Evolutionary conservation across 2,113 vertebrate species (phyloP).

Genomic region (Apus apus): DNA sequence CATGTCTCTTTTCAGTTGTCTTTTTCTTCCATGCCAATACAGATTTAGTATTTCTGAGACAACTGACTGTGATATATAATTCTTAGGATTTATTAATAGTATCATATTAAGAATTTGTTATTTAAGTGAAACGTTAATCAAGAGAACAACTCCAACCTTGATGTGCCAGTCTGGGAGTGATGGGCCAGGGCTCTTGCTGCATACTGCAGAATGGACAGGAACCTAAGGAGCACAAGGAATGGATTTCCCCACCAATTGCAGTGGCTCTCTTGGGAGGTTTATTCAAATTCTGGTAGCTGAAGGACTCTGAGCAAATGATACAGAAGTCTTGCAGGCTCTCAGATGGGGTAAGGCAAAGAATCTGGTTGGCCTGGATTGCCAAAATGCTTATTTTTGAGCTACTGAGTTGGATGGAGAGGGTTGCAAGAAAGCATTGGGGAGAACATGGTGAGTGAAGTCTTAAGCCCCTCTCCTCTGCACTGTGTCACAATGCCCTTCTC

Average conservation of each 20-base stretch:
- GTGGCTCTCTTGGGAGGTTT: not conserved
- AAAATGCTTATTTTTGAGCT: not conserved
- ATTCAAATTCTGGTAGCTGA: not conserved
- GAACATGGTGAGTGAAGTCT: not conserved
- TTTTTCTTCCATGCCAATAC: not conserved
- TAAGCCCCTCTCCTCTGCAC: not conserved
- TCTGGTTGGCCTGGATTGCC: not conserved
- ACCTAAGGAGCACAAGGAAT: accelerated
- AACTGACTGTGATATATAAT: accelerated
- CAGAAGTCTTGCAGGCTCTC: not conserved
- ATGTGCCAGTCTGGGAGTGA: not conserved
- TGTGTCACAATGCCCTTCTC: not conserved
- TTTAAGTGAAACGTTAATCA: not conserved
- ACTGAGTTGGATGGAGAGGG: not conserved
- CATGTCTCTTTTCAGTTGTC: not conserved
- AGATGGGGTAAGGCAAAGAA: not conserved
- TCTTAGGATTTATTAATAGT: not conserved
- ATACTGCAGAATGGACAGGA: not conserved
- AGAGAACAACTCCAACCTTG: not conserved
- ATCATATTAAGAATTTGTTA: not conserved
- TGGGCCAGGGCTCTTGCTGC: accelerated
- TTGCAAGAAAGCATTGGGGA: not conserved
- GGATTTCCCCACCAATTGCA: accelerated
- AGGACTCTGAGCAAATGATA: not conserved
- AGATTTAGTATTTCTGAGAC: not conserved